Base-by-base conservation (phyloP, 2,888 invertebrate genomes). In the Drosophila crucigera region DNA sequence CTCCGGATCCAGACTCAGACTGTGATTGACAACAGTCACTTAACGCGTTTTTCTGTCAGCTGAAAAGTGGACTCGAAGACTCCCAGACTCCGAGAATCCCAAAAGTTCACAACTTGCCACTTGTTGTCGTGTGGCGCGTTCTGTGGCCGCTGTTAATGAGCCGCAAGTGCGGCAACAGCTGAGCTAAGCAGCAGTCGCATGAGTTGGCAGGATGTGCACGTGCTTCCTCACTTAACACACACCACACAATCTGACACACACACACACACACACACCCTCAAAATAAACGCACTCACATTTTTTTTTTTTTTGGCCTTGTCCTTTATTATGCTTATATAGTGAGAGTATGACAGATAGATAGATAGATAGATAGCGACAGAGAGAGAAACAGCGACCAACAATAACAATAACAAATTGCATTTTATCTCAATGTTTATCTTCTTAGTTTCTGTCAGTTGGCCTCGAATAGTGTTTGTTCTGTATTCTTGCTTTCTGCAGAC, bases 151-250 rank as follows among this genome's bases (percentile, higher is more conserved):
- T 62, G 77, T 67, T 78, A 88, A 86, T 89, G 89, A 86, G 78
- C 82, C 84, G 62, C 86, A 85, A 86, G 84, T 76, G 81, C 76
- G 83, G 39, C 89, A 89, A 89, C 85, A 86, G 85, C 76, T 89
- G 80, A 82, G 75, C 63, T 39, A 4, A 30, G 19, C 54, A 9
- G 16, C 50, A 25, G 43, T 30, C 49, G 53, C 63, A 63, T 68
- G 68, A 65, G 68, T 68, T 66, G 65, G 33, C 63, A 53, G 53
- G 49, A 59, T 68, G 63, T 52, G 56, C 74, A 66, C 77, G 62
- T 59, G 50, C 65, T 52, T 37, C 47, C 37, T 49, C 19, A 54
- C 37, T 35, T 47, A 33, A 37, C 28, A 25, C 11, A 10, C 47
- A 16, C 28, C 30, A 28, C 7, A 14, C 16, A 31, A 11, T 19